These are phyloP conservation scores for Leptinotarsa peninsularis DNA, from an alignment of 2,888 invertebrate species.

Conservation along the genomic window DNA sequence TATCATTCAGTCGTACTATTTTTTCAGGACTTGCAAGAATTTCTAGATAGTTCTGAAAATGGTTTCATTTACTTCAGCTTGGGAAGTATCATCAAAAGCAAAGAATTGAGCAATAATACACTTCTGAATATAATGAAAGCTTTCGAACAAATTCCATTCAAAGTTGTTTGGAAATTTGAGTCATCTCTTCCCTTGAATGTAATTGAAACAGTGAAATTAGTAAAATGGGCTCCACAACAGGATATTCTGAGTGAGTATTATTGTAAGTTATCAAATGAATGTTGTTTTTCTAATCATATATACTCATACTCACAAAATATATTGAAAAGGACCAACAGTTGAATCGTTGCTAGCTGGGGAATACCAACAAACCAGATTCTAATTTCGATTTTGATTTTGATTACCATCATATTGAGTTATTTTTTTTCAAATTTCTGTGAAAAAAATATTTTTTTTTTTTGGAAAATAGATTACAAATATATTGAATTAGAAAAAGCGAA, in stretches of 20 bases:
- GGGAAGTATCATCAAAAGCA: constrained; percentile 42
- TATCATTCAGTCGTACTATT: neutral
- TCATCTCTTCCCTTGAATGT: constrained; percentile 28
- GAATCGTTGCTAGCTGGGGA: too few species aligned
- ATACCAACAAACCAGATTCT: too few species aligned
- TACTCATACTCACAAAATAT: too few species aligned
- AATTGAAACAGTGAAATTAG: constrained; percentile 41
- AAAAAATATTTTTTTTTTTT: too few species aligned
- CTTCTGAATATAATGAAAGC: constrained; percentile 33
- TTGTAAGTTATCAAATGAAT: neutral
- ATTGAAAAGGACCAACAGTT: too few species aligned
- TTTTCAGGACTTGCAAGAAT: constrained; percentile 35
- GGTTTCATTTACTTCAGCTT: constrained; percentile 47
- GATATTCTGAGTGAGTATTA: constrained; percentile 21
- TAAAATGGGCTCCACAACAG: constrained; percentile 46
- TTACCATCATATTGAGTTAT: too few species aligned
- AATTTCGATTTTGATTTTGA: too few species aligned
- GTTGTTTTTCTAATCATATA: too few species aligned
- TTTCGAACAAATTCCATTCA: constrained; percentile 44
- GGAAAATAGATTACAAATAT: too few species aligned
- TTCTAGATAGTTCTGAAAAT: constrained; percentile 32
- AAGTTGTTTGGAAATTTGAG: constrained; percentile 48
- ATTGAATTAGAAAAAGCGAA: too few species aligned
- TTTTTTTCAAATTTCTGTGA: too few species aligned
- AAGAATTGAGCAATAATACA: constrained; percentile 28